A percentile compares a stretch with the other conserved stretches of the same genome.
phyloP scores from a whole-genome alignment of 1,140 invertebrate species.

The Andricus grossulariae region DNA sequence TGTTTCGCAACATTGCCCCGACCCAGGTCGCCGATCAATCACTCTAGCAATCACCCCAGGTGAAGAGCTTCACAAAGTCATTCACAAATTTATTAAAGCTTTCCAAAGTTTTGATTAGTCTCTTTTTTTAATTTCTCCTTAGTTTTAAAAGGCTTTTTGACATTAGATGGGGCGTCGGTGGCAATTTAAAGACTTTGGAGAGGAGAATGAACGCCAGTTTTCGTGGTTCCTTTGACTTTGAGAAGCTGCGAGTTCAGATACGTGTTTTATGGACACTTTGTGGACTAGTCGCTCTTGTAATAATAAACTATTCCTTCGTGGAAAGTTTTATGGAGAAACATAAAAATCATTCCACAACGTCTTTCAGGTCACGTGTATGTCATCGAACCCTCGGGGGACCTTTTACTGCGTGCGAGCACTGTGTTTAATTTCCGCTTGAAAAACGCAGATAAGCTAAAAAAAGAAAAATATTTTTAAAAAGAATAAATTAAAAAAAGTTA shows the following conservation, averaged over 20 bases:
- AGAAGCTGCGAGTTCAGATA: background rate
- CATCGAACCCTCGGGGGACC: constrained; percentile 31
- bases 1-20: too few relatives aligned
- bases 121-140: too few relatives aligned
- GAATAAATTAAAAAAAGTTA: too few relatives aligned
- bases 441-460: too few relatives aligned
- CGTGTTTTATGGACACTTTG: constrained; percentile 1
- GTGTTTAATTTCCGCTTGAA: too few relatives aligned
- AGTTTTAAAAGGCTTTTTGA: too few relatives aligned
- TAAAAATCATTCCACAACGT: constrained; percentile 6
- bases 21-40: too few relatives aligned
- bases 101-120: too few relatives aligned
- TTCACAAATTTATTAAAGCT: too few relatives aligned
- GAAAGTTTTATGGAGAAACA: constrained; percentile 17
- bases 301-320: constrained; percentile 16
- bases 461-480: too few relatives aligned
- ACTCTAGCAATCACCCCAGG: too few relatives aligned
- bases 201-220: background rate
- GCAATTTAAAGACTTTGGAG: background rate
- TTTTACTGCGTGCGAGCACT: background rate
- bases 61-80: too few relatives aligned
- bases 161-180: background rate
- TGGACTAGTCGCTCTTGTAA: constrained; percentile 12
- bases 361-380: background rate
- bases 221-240: background rate